phyloP scores from a whole-genome alignment of 2,113 vertebrate genomes.

The Planiliza haematocheilus region DNA sequence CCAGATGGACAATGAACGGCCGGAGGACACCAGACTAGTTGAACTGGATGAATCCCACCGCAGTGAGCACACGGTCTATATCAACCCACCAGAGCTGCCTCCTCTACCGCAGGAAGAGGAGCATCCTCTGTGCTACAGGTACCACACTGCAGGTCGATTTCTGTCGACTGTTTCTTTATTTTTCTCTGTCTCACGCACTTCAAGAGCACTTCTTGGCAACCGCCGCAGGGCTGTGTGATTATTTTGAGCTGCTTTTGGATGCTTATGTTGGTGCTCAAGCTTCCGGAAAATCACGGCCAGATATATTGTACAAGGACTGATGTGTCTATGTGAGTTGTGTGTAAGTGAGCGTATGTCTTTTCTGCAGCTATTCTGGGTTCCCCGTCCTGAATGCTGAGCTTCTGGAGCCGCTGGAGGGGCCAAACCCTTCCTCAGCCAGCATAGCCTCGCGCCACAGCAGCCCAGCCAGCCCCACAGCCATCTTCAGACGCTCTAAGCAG shows the following conservation, averaged over 20 bases:
- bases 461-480: slow-evolving; percentile 93
- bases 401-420: slow-evolving; percentile 89
- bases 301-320: neutral
- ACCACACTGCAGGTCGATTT: slow-evolving; percentile 46
- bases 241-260: slow-evolving; percentile 37
- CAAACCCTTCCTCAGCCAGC: slow-evolving; percentile 81
- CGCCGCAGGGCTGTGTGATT: slow-evolving; percentile 26
- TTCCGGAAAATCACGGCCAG: slow-evolving; percentile 9
- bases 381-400: slow-evolving; percentile 92
- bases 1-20: slow-evolving; percentile 92
- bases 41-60: slow-evolving; percentile 96
- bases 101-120: slow-evolving; percentile 92
- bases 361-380: slow-evolving; percentile 93
- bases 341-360: slow-evolving; percentile 11
- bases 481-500: slow-evolving; percentile 98
- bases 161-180: slow-evolving; percentile 24
- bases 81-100: slow-evolving; percentile 96
- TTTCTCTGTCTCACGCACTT: neutral
- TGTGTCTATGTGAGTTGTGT: slow-evolving; percentile 29
- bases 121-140: slow-evolving; percentile 94
- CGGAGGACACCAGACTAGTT: slow-evolving; percentile 91
- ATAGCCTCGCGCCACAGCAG: slow-evolving; percentile 88
- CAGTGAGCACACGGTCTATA: slow-evolving; percentile 97
- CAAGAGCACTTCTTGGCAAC: slow-evolving; percentile 15
- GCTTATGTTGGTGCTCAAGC: slow-evolving; percentile 16